Evolutionary conservation across 2,797 vertebrate genomes (phyloP).

Genomic region (Carcharodon carcharias): DNA sequence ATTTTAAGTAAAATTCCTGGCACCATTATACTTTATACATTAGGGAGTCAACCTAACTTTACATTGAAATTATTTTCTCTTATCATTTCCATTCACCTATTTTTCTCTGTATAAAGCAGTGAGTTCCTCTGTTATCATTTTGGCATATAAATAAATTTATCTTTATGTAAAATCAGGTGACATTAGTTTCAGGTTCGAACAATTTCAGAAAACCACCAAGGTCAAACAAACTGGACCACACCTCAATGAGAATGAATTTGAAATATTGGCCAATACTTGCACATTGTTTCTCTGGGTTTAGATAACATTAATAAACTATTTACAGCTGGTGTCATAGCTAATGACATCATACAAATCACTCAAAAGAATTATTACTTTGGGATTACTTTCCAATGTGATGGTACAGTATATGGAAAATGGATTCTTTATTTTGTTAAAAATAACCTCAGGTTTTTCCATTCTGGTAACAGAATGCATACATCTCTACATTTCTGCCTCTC

Average conservation of each 20-base stretch:
- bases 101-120: not conserved
- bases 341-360: not conserved
- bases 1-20: not conserved
- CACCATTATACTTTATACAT: not conserved
- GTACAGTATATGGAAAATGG: not conserved
- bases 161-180: not conserved
- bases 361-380: not conserved
- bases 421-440: not conserved
- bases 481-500: not conserved
- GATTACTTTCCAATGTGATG: not conserved
- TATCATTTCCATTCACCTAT: not conserved
- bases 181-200: not conserved
- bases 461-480: not conserved
- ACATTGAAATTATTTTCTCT: not conserved
- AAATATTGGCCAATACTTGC: not conserved
- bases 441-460: not conserved
- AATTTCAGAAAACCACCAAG: not conserved
- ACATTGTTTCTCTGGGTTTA: not conserved
- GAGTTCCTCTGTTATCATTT: not conserved
- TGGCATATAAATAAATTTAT: not conserved
- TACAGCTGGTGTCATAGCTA: not conserved
- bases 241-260: not conserved
- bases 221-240: not conserved
- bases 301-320: not conserved
- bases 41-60: not conserved